Evolutionary conservation across 2,113 vertebrate genomes (phyloP).

Genomic region (Coreoperca whiteheadi): DNA sequence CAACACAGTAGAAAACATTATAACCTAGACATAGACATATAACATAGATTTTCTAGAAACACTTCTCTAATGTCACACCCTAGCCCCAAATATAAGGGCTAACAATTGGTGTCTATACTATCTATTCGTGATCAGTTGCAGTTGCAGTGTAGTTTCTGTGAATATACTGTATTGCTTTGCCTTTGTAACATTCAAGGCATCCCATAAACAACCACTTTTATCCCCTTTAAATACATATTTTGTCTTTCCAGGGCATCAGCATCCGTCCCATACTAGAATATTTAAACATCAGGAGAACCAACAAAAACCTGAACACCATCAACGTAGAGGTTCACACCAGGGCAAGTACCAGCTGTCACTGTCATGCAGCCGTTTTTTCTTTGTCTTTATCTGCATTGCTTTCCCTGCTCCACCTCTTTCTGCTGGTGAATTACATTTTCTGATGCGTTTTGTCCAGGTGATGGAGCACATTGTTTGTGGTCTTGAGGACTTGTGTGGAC

Average conservation of each 20-base stretch:
- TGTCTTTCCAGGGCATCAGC: constrained; percentile 88
- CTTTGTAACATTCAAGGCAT: no score
- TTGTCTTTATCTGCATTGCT: no score
- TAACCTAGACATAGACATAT: no score
- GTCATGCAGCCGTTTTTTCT: no score
- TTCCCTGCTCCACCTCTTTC: no score
- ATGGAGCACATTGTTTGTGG: constrained; percentile 93
- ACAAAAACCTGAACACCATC: constrained; percentile 90
- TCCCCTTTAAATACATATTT: not conserved
- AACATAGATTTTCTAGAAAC: no score
- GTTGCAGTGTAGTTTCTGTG: not conserved
- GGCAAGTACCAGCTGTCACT: constrained; percentile 74
- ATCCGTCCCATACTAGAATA: constrained; percentile 92
- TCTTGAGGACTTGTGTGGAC: constrained; percentile 95
- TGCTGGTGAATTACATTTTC: not conserved
- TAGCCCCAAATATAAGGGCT: not conserved
- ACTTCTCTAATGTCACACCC: not conserved
- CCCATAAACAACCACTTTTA: not conserved
- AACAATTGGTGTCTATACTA: not conserved
- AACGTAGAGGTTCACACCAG: constrained; percentile 92
- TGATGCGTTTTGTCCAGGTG: constrained; percentile 78
- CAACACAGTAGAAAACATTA: no score
- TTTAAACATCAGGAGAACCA: constrained; percentile 92
- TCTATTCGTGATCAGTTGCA: no score
- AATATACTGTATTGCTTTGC: not conserved